A percentile compares a stretch with the other conserved stretches of the same genome.
Evolutionary conservation across 1,140 invertebrate genomes (phyloP).

Genomic region (Bombus polaris): DNA sequence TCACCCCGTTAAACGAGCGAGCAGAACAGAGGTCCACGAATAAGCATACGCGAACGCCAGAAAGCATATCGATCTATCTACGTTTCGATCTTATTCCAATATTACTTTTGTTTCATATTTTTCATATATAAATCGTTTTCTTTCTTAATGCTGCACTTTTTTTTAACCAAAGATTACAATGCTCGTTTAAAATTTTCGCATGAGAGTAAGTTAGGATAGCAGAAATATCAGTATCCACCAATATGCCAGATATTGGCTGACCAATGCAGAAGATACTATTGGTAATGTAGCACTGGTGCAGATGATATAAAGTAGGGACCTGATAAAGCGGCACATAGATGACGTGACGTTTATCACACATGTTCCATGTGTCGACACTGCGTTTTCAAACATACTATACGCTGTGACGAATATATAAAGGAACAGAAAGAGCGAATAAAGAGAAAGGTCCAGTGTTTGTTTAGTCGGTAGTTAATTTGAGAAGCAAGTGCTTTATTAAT

Average conservation of each 20-base stretch:
- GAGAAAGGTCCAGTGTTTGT: not conserved
- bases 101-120: not conserved
- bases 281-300: conserved; percentile 40
- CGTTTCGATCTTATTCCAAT: not conserved
- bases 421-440: not conserved
- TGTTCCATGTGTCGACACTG: conserved; percentile 65
- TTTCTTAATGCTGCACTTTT: not conserved
- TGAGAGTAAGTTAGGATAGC: conserved; percentile 11
- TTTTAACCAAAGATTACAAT: not conserved
- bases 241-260: conserved; percentile 73
- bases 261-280: conserved; percentile 64
- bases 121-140: not conserved
- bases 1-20: conserved; percentile 66
- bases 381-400: conserved; percentile 57
- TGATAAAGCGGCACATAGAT: conserved; percentile 64
- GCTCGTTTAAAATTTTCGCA: conserved; percentile 1
- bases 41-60: not conserved
- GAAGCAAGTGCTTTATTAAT: not conserved
- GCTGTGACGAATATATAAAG: not conserved
- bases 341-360: conserved; percentile 69
- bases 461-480: not conserved
- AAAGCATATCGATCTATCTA: not conserved
- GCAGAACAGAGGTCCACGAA: conserved; percentile 9
- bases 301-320: conserved; percentile 65
- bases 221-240: conserved; percentile 46